phyloP scores from a whole-genome alignment of 2,888 invertebrate genomes.

The Oscheius sp. region DNA sequence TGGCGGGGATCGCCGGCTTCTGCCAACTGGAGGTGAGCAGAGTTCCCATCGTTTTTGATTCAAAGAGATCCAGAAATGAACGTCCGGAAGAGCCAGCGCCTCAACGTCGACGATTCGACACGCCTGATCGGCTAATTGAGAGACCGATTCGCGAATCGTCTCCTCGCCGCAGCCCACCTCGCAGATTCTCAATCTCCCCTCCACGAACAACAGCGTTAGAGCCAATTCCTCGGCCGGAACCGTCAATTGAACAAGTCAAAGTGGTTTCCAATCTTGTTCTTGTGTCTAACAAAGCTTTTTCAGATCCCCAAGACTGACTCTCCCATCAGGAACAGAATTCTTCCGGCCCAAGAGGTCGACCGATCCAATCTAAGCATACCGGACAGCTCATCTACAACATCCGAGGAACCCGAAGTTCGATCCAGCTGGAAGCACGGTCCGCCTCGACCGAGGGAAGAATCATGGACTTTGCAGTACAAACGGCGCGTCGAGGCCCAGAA shows the following conservation, averaged over 20 bases:
- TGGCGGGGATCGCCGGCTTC: neutral
- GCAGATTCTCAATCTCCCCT: too few relatives aligned
- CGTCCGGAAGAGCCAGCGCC: too few relatives aligned
- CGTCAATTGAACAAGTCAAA: neutral
- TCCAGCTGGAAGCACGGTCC: neutral
- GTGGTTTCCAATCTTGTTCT: too few relatives aligned
- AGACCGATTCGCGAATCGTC: too few relatives aligned
- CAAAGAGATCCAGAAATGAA: too few relatives aligned
- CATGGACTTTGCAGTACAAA: constrained; percentile 26
- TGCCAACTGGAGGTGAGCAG: neutral
- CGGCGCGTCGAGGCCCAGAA: constrained; percentile 18
- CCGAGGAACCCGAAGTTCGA: neutral
- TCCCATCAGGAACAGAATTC: neutral
- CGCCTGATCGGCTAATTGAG: too few relatives aligned
- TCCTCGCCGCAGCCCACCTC: too few relatives aligned
- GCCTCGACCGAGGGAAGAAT: neutral
- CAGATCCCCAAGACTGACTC: neutral
- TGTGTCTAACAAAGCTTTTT: neutral
- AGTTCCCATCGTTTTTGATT: too few relatives aligned
- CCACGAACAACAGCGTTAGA: too few relatives aligned
- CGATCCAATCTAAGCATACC: too few relatives aligned
- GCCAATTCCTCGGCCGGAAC: neutral
- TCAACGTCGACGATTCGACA: too few relatives aligned
- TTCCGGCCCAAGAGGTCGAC: neutral
- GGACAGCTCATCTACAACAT: too few relatives aligned